These are phyloP conservation scores for Beroe ovata DNA, from an alignment of 37 sponge, comb jelly and placozoan genomes.

Conservation along the genomic window DNA sequence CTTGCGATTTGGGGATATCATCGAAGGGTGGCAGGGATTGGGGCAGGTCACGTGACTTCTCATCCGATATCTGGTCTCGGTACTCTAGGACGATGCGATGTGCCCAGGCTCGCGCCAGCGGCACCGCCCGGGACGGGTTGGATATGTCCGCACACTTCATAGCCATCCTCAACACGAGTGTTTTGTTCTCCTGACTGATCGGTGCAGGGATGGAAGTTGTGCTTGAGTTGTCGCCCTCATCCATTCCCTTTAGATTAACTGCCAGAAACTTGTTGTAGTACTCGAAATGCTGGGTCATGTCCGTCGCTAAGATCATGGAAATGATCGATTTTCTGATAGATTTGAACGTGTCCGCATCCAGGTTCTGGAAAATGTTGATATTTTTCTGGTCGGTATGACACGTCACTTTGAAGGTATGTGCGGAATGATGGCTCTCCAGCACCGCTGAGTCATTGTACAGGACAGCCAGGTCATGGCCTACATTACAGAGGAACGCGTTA, in stretches of 20 bases:
- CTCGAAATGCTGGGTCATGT: slow-evolving; percentile 93
- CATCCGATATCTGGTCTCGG: slow-evolving; percentile 85
- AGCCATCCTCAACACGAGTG: slow-evolving; percentile 74
- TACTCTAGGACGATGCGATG: slow-evolving; percentile 80
- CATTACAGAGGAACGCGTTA: slow-evolving; percentile 79
- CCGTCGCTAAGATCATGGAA: slow-evolving; percentile 88
- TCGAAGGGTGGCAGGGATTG: slow-evolving; percentile 83
- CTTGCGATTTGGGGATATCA: slow-evolving; percentile 82
- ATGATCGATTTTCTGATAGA: slow-evolving; percentile 76
- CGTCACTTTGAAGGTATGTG: slow-evolving; percentile 79
- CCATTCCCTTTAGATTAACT: slow-evolving; percentile 35
- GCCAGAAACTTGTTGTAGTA: slow-evolving; percentile 81
- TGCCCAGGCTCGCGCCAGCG: slow-evolving; percentile 79
- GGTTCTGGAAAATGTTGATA: slow-evolving; percentile 79
- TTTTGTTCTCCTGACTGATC: slow-evolving; percentile 68
- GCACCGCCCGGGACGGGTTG: slow-evolving; percentile 75
- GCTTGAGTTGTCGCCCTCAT: slow-evolving; percentile 65
- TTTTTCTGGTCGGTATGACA: slow-evolving; percentile 58
- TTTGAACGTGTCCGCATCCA: slow-evolving; percentile 73
- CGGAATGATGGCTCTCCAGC: slow-evolving; percentile 85
- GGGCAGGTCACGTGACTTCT: slow-evolving; percentile 75
- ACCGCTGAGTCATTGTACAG: slow-evolving; percentile 91
- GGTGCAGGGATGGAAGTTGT: slow-evolving; percentile 47
- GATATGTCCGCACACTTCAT: slow-evolving; percentile 91
- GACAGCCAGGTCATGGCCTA: slow-evolving; percentile 71